phyloP scores from a whole-genome alignment of 2,888 invertebrate species.

The Meiosimyza platycephala region DNA sequence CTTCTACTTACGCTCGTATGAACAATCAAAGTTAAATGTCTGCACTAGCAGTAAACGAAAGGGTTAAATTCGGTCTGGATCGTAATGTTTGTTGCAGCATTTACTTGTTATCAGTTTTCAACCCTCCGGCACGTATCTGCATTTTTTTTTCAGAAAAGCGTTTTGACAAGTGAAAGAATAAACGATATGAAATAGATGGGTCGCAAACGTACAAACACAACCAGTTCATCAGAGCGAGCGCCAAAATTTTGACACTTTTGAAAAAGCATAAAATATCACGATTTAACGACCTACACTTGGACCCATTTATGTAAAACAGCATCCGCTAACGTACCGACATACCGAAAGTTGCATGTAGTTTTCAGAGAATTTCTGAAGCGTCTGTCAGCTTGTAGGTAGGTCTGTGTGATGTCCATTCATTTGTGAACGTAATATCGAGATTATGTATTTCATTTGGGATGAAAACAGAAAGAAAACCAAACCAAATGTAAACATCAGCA shows the following conservation, averaged over 20 bases:
- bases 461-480: neutral
- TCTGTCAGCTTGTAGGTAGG: neutral
- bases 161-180: neutral
- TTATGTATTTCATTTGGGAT: slow-evolving; percentile 10
- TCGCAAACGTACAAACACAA: neutral
- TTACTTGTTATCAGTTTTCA: slow-evolving; percentile 18
- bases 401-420: slow-evolving; percentile 1
- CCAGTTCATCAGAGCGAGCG: slow-evolving; percentile 17
- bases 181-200: neutral
- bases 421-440: slow-evolving; percentile 12
- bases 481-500: neutral
- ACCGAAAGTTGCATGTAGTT: neutral
- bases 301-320: neutral
- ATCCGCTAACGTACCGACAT: neutral
- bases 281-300: neutral
- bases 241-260: slow-evolving; percentile 19
- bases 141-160: neutral
- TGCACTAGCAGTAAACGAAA: neutral
- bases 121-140: slow-evolving; percentile 21
- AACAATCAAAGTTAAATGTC: neutral
- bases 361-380: neutral
- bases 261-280: neutral
- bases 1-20: neutral
- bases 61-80: slow-evolving; percentile 4
- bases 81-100: neutral